These are phyloP conservation scores for Octonoba sinensis DNA, from an alignment of 2,888 invertebrate genomes.

Conservation along the genomic window DNA sequence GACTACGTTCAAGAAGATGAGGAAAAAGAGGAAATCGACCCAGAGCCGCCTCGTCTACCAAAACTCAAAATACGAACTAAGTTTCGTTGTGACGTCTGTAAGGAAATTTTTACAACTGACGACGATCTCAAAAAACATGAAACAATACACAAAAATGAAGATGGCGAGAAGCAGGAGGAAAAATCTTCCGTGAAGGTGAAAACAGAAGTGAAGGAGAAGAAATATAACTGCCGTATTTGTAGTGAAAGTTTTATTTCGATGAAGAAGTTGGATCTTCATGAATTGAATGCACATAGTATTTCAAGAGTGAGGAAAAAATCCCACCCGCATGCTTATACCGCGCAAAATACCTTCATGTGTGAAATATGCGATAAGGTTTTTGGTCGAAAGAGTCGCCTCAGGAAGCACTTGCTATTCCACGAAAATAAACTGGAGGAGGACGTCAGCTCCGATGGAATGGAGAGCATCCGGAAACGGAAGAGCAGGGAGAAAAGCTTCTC, in stretches of 20 bases:
- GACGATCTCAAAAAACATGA: constrained; percentile 16
- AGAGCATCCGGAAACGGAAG: neutral
- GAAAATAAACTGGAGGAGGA: neutral
- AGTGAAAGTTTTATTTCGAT: neutral
- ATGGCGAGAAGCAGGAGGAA: neutral
- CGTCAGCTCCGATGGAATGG: neutral
- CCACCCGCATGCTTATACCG: neutral
- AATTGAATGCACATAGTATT: neutral
- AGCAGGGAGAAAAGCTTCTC: constrained; percentile 25
- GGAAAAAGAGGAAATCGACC: constrained; percentile 5
- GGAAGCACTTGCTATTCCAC: constrained; percentile 22
- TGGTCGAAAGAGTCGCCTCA: constrained; percentile 6
- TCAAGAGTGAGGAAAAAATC: neutral
- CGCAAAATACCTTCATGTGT: constrained; percentile 10
- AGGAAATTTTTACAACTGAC: constrained; percentile 28
- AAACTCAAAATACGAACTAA: constrained; percentile 22
- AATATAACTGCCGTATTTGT: constrained; percentile 8
- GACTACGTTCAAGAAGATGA: neutral
- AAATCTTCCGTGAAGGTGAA: neutral
- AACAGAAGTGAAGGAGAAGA: neutral
- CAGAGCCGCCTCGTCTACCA: neutral
- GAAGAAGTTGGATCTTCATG: neutral
- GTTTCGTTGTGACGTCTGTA: constrained; percentile 26
- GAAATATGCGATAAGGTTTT: constrained; percentile 34
- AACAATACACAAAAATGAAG: neutral